Evolutionary conservation across 2,888 invertebrate genomes (phyloP), one percentile per base, ranked within the genome.

Genomic region (Meta bourneti): DNA sequence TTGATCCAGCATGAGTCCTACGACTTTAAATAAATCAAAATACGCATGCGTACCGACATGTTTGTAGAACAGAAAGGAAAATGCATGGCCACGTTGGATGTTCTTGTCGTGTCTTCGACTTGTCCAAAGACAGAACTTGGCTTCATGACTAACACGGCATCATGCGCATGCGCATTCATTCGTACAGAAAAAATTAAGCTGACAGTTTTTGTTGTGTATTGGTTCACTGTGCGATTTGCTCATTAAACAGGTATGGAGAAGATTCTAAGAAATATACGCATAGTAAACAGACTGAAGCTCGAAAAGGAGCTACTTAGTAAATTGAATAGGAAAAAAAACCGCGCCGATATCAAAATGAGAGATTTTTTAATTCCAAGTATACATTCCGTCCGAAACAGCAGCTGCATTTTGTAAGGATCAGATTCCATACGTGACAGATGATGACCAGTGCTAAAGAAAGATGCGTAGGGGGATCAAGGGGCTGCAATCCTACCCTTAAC

Each of bases 391-490:
- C 34, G 34, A 34, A 34, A 34, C 34, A 89, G 72, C 89, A 90
- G 90, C 90, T 90, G 90, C 85, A 83, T 54, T 84, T 79, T 61
- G 84, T 79, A 83, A 84, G 20, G 79, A 90, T 84, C 70, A 54
- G 19, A 51, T 90, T 85, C 74, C 74, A 79, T 74, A 72, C 54
- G 61, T 90, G 84, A 90, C 84, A 90, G 72, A 84, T 78, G 83
- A 83, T 69, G 52, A 52, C 70, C 90, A 71, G 54, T 72, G 79
- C 79, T 87, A 19, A 34, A 79, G 71, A 79, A 79, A 85, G 80
- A 85, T 85, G 80, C 74, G 80, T 77, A 61, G 85, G 75, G 78
- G 72, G 79, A 49, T 90, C 83, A 84, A 84, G 20, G 83, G 81
- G 87, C 48, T 77, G 89, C 83, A 89, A 70, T 48, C 61, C 82